Percentiles rank a stretch among this genome's conserved stretches.
Evolutionary conservation across 2,113 vertebrate species (phyloP).

Genomic region (Pampusana beccarii): DNA sequence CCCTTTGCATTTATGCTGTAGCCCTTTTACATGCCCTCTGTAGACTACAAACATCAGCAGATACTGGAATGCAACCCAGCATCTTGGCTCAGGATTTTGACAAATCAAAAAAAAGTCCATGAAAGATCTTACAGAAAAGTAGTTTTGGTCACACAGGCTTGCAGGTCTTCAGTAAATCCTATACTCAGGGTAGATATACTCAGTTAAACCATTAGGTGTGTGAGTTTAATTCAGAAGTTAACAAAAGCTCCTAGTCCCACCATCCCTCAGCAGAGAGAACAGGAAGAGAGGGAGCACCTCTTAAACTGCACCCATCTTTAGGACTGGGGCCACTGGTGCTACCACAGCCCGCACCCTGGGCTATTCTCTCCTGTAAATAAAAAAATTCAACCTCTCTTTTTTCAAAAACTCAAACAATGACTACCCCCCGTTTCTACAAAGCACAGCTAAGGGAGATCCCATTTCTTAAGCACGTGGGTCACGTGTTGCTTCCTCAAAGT

Average conservation of each 20-base stretch:
- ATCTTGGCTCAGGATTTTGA: background rate
- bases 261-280: background rate
- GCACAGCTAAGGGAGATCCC: background rate
- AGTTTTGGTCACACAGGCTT: background rate
- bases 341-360: background rate
- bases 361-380: background rate
- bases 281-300: background rate
- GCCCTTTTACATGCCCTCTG: background rate
- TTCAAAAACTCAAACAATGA: background rate
- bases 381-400: background rate
- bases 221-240: background rate
- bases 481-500: background rate
- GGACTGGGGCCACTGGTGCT: background rate
- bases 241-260: background rate
- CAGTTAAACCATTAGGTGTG: background rate
- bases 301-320: background rate
- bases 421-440: background rate
- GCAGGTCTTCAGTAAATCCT: background rate
- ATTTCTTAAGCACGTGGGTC: background rate
- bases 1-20: accelerated
- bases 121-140: background rate
- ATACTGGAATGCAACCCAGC: background rate
- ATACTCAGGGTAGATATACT: background rate
- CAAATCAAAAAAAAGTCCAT: background rate
- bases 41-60: background rate